A percentile compares a stretch with the other conserved stretches of the same genome.
Conservation (phyloP, 2,113 vertebrate genomes). For the Pollimyrus isidori region DNA sequence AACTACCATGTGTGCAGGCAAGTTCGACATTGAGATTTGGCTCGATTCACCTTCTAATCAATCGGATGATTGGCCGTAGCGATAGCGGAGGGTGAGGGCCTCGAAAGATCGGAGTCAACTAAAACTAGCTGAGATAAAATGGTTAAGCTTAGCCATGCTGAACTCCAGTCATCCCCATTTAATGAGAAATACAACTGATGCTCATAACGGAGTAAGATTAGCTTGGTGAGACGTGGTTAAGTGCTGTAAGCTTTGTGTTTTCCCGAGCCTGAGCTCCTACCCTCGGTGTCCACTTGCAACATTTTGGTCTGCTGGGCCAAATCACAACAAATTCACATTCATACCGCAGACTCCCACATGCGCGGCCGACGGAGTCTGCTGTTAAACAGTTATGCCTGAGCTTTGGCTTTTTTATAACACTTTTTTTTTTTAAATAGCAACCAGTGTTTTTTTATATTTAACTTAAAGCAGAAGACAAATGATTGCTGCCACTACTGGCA, state of each 20-base stretch:
- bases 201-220: not conserved
- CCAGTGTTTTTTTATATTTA: slow-evolving; percentile 20
- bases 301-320: slow-evolving; percentile 22
- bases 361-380: not conserved
- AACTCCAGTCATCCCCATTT: not conserved
- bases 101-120: not conserved
- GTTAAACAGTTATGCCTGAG: not conserved
- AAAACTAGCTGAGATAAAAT: not conserved
- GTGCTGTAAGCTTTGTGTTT: slow-evolving; percentile 43
- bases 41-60: not conserved
- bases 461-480: not conserved
- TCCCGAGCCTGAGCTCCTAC: slow-evolving; percentile 20
- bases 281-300: slow-evolving; percentile 20
- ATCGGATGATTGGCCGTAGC: not conserved
- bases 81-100: not conserved
- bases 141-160: not conserved
- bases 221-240: slow-evolving; percentile 35
- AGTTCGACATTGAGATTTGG: not conserved
- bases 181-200: not conserved
- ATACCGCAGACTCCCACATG: slow-evolving; percentile 20
- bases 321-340: slow-evolving; percentile 38
- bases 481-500: not conserved
- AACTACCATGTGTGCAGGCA: not conserved
- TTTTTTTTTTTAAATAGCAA: not conserved
- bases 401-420: slow-evolving; percentile 2